These are phyloP conservation scores for Jacana jacana DNA, from an alignment of 2,113 vertebrate genomes.

Conservation along the genomic window DNA sequence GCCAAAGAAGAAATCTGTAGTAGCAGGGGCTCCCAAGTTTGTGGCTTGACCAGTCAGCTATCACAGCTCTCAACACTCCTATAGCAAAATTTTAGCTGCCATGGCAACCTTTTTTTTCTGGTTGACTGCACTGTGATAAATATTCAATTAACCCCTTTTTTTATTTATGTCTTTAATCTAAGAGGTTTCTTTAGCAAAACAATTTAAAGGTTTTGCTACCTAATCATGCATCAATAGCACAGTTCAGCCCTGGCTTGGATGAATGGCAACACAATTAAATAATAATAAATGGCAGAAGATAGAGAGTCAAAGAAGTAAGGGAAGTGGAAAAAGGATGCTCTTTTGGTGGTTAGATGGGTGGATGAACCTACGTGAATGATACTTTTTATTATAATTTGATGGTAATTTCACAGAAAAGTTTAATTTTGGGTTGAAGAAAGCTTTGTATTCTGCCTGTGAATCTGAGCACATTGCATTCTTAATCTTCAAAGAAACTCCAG, in stretches of 20 bases:
- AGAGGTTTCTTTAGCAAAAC: neutral
- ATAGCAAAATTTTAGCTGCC: neutral
- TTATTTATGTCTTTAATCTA: neutral
- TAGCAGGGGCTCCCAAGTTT: neutral
- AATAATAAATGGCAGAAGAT: neutral
- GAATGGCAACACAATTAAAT: neutral
- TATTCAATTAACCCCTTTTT: neutral
- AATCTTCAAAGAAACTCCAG: neutral
- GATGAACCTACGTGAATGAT: neutral
- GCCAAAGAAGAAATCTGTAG: neutral
- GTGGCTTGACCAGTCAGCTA: neutral
- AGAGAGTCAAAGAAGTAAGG: neutral
- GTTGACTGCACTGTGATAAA: neutral
- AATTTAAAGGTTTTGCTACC: neutral
- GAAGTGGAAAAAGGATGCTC: neutral
- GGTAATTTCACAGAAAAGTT: neutral
- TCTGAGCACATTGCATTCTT: neutral
- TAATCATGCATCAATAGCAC: neutral
- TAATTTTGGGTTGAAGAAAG: neutral
- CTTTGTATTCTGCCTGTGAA: neutral
- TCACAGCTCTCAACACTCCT: neutral
- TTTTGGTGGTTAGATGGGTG: neutral
- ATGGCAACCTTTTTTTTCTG: constrained; percentile 16
- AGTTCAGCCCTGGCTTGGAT: neutral
- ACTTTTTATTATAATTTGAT: neutral